Conservation (phyloP, 2,797 vertebrate genomes). For the Aldrovandia affinis region DNA sequence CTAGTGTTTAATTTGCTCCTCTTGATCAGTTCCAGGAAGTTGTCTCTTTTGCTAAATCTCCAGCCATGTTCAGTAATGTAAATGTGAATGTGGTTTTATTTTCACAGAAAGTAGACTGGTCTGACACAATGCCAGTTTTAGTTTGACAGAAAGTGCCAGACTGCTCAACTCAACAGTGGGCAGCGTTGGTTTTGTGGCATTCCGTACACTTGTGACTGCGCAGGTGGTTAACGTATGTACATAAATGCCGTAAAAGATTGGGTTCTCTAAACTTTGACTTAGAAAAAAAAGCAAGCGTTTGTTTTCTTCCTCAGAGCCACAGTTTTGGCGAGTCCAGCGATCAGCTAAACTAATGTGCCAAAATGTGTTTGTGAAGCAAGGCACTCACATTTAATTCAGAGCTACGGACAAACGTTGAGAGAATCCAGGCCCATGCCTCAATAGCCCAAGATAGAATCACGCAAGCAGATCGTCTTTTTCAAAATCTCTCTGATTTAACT, state of each 20-base stretch:
- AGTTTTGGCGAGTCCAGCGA: too few relatives aligned
- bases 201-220: not conserved
- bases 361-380: not conserved
- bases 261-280: not conserved
- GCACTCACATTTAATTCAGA: not conserved
- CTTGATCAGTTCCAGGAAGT: not conserved
- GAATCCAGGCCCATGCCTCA: not conserved
- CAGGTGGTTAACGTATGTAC: not conserved
- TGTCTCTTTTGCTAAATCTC: not conserved
- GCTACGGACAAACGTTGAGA: not conserved
- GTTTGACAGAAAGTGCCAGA: too few relatives aligned
- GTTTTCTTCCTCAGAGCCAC: not conserved
- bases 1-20: constrained; percentile 20
- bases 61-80: not conserved
- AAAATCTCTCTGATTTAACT: not conserved
- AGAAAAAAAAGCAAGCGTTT: not conserved
- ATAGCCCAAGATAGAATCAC: not conserved
- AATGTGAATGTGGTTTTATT: too few relatives aligned
- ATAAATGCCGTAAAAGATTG: not conserved
- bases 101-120: too few relatives aligned
- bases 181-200: not conserved
- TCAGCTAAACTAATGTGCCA: not conserved
- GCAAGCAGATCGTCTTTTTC: not conserved
- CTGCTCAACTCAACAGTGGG: too few relatives aligned
- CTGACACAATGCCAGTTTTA: too few relatives aligned